These are phyloP conservation scores for Dynastes grantii DNA, from an alignment of 2,888 invertebrate species.

Conservation along the genomic window DNA sequence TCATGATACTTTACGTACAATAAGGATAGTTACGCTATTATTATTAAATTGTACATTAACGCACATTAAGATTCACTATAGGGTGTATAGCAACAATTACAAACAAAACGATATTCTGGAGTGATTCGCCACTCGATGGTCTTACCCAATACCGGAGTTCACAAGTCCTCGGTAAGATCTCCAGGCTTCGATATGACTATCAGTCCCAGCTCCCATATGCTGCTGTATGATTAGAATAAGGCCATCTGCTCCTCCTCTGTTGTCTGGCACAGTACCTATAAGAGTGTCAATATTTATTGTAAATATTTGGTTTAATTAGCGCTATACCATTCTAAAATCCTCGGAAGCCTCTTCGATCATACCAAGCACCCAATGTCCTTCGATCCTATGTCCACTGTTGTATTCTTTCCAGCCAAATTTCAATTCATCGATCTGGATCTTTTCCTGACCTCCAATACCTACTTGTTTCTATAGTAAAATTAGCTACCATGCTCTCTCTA, in stretches of 20 bases:
- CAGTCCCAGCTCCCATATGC: background rate
- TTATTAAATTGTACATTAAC: too few species aligned
- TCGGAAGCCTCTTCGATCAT: background rate
- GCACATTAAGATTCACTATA: too few species aligned
- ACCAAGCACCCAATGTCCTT: background rate
- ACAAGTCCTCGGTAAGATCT: background rate
- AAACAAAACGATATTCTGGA: background rate
- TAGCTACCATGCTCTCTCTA: background rate
- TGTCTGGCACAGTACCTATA: background rate
- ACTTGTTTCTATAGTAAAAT: background rate
- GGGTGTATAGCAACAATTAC: background rate
- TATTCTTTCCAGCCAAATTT: background rate
- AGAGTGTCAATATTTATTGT: background rate
- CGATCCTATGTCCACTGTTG: background rate
- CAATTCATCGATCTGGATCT: constrained; percentile 6
- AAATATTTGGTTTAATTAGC: background rate
- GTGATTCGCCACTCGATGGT: constrained; percentile 16
- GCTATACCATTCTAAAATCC: background rate
- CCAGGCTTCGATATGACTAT: background rate
- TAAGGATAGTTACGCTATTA: too few species aligned
- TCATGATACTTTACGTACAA: too few species aligned
- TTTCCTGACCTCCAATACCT: background rate
- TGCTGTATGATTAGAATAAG: constrained; percentile 5
- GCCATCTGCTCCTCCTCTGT: too few species aligned
- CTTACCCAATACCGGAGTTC: background rate